Evolutionary conservation across 2,113 vertebrate genomes (phyloP).

Genomic region (Melospiza melodia): DNA sequence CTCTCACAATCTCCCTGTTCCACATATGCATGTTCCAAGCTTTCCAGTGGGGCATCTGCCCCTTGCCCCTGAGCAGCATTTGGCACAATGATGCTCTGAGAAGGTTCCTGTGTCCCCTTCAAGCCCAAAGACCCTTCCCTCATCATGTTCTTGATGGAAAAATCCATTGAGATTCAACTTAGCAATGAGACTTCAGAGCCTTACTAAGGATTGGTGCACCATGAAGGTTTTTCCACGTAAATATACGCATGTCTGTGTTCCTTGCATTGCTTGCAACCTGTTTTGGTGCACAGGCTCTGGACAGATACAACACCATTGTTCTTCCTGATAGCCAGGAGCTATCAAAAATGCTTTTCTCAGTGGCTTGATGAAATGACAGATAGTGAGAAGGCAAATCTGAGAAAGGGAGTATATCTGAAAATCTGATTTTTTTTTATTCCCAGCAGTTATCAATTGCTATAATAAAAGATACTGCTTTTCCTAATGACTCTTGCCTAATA

Average conservation of each 20-base stretch:
- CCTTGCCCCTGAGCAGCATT: not conserved
- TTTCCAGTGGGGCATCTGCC: not conserved
- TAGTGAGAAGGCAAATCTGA: not conserved
- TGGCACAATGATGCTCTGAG: not conserved
- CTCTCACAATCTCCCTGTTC: not conserved
- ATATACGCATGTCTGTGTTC: not conserved
- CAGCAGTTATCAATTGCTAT: not conserved
- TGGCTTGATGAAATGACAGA: not conserved
- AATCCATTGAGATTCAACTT: not conserved
- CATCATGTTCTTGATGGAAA: not conserved
- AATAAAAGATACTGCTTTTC: not conserved
- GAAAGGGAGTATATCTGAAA: not conserved
- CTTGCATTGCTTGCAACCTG: not conserved
- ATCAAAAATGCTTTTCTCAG: not conserved
- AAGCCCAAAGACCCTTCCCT: not conserved
- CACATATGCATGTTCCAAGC: fast-evolving
- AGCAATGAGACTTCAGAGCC: not conserved
- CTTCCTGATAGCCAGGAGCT: not conserved
- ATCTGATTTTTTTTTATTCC: not conserved
- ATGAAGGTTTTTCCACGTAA: not conserved
- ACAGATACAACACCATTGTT: not conserved
- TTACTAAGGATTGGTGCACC: not conserved
- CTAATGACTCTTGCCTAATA: not conserved
- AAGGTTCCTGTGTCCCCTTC: too few relatives aligned
- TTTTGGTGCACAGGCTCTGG: not conserved